Evolutionary conservation across 2,113 vertebrate genomes (phyloP), one percentile per base, ranked within the genome.

Genomic region (Elanus axillaris): DNA sequence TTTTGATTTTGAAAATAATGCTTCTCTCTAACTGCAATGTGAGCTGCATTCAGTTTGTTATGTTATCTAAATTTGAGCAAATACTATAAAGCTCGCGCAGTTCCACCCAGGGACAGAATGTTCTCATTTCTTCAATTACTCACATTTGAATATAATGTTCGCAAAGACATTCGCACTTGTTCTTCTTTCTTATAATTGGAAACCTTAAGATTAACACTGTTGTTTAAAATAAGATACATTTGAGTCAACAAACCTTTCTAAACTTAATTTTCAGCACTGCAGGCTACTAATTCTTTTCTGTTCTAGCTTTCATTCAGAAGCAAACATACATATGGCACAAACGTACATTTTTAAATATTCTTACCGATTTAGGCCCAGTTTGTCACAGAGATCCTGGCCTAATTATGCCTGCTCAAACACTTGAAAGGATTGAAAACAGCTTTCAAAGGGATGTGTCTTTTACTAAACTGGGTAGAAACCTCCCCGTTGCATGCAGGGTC

Each of bases 1-100:
- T 94, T 93, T 94, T 97, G 93, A 94, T 96, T 98, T 96, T 95
- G 94, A 97, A 97, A 98, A 98, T 97, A 97, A 97, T 94, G 80
- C 48, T 89, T 93, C 77, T 88, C 13, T 34, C 82, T 97, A 95
- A 95, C 93, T 92, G 94, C 95, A 96, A 36, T 94, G 93, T 95
- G 90, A 97, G 92, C 94, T 91, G 95, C 93, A 95, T 96, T 97
- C 89, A 87, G 91, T 97, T 96, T 95, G 91, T 90, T 94, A 77
- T 36, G 91, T 96, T 98, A 96, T 92, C 95, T 96, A 94, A 97
- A 98, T 97, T 92, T 93, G 68, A 93, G 60, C 90, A 96, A 97
- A 96, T 94, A 95, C 80, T 95, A 89, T 43, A 96, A 93, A 93
- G 68, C 89, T 97, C 23, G 10, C 2, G 0, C 38, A 86, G 59